A percentile compares a stretch with the other conserved stretches of the same genome.
phyloP scores from a whole-genome alignment of 2,888 invertebrate species.

The Conchocele bisecta region DNA sequence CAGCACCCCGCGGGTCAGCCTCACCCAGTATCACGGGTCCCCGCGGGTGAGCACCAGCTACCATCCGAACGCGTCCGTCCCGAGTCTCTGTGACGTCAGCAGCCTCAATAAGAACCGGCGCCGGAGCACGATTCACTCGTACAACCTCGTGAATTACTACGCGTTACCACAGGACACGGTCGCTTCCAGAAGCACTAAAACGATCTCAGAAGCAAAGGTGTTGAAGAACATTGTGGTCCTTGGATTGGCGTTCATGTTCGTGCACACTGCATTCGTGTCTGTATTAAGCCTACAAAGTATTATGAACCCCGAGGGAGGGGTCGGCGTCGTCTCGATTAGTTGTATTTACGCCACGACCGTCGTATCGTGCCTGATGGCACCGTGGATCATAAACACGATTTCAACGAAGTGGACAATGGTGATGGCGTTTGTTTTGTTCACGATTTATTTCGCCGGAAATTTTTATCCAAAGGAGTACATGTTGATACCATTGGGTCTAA shows the following conservation, averaged over 20 bases:
- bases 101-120: slow-evolving; percentile 63
- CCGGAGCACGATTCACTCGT: slow-evolving; percentile 73
- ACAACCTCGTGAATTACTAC: slow-evolving; percentile 67
- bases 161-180: slow-evolving; percentile 64
- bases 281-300: slow-evolving; percentile 79
- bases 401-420: slow-evolving; percentile 81
- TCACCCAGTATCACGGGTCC: slow-evolving; percentile 50
- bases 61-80: slow-evolving; percentile 45
- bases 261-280: slow-evolving; percentile 79
- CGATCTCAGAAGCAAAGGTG: slow-evolving; percentile 73
- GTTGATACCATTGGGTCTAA: slow-evolving; percentile 75
- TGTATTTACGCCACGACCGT: slow-evolving; percentile 79
- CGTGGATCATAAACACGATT: slow-evolving; percentile 76
- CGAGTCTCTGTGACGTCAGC: slow-evolving; percentile 47
- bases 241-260: slow-evolving; percentile 78
- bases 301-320: slow-evolving; percentile 73
- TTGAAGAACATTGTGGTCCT: slow-evolving; percentile 77
- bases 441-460: slow-evolving; percentile 77
- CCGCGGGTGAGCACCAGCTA: slow-evolving; percentile 52
- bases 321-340: slow-evolving; percentile 78
- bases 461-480: slow-evolving; percentile 76
- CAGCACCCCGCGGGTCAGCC: slow-evolving; percentile 44
- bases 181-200: slow-evolving; percentile 60
- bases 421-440: slow-evolving; percentile 72
- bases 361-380: slow-evolving; percentile 78